Conservation (phyloP, 1,140 invertebrate species). For the Drosophila punjabiensis region DNA sequence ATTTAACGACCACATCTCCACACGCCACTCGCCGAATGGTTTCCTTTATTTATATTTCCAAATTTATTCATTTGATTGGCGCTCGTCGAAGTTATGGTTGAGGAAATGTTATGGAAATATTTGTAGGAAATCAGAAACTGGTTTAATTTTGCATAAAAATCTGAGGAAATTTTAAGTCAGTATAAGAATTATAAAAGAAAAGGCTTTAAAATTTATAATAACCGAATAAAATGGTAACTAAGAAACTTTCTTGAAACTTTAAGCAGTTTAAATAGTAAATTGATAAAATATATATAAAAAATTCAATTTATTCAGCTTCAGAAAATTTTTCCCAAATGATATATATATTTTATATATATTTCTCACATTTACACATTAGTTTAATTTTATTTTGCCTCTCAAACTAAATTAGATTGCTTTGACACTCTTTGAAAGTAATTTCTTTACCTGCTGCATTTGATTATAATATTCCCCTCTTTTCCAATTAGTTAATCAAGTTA, state of each 20-base stretch:
- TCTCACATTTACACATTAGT: background rate
- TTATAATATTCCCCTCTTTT: background rate
- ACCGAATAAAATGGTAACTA: background rate
- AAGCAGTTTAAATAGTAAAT: background rate
- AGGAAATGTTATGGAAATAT: slow-evolving; percentile 22
- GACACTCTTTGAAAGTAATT: background rate
- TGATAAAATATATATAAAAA: background rate
- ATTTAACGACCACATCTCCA: background rate
- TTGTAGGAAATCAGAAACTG: slow-evolving; percentile 20
- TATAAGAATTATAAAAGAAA: background rate
- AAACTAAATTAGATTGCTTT: background rate
- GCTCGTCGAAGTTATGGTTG: slow-evolving; percentile 15
- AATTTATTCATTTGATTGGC: slow-evolving; percentile 50
- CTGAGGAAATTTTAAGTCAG: background rate
- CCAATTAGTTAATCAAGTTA: slow-evolving; percentile 46
- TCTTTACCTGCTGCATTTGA: background rate
- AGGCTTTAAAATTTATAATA: background rate
- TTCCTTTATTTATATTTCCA: slow-evolving; percentile 35
- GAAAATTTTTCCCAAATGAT: background rate
- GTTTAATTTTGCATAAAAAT: background rate
- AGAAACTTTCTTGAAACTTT: background rate
- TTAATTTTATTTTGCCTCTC: background rate
- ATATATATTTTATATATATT: background rate
- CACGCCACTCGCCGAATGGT: background rate
- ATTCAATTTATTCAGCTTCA: background rate